A percentile compares a stretch with the other conserved stretches of the same genome.
Evolutionary conservation across 2,888 invertebrate genomes (phyloP).

Genomic region (Hypomecis punctinalis): DNA sequence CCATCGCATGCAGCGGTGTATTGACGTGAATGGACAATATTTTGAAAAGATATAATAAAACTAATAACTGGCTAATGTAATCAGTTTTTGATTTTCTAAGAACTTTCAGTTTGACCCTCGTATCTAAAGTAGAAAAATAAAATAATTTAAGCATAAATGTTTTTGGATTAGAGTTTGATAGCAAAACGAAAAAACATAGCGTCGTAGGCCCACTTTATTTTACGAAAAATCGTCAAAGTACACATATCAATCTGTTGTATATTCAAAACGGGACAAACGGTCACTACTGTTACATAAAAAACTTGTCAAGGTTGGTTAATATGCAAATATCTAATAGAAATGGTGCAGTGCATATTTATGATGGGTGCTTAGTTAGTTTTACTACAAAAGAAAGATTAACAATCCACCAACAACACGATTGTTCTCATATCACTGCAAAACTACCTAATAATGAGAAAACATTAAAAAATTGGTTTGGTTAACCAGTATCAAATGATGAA

Average conservation of each 20-base stretch:
- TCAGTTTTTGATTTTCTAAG: too few relatives aligned
- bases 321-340: conserved; percentile 18
- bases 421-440: conserved; percentile 13
- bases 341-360: conserved; percentile 19
- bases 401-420: conserved; percentile 22
- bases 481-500: neutral
- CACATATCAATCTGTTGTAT: neutral
- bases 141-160: conserved; percentile 21
- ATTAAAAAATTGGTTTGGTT: neutral
- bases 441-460: conserved; percentile 21
- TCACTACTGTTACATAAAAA: conserved; percentile 17
- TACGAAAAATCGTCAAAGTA: conserved; percentile 7
- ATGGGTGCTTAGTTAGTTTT: conserved; percentile 27
- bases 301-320: conserved; percentile 19
- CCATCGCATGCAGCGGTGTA: too few relatives aligned
- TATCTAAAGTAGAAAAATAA: conserved; percentile 16
- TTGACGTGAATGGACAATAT: too few relatives aligned
- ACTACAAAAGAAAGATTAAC: conserved; percentile 14
- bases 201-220: conserved; percentile 4
- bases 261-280: neutral
- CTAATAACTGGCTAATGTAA: too few relatives aligned
- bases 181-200: neutral
- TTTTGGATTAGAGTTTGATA: conserved; percentile 6
- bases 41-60: too few relatives aligned
- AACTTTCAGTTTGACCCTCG: too few relatives aligned